Base-by-base conservation (phyloP, 2,113 vertebrate species). In the Cathartes aura region DNA sequence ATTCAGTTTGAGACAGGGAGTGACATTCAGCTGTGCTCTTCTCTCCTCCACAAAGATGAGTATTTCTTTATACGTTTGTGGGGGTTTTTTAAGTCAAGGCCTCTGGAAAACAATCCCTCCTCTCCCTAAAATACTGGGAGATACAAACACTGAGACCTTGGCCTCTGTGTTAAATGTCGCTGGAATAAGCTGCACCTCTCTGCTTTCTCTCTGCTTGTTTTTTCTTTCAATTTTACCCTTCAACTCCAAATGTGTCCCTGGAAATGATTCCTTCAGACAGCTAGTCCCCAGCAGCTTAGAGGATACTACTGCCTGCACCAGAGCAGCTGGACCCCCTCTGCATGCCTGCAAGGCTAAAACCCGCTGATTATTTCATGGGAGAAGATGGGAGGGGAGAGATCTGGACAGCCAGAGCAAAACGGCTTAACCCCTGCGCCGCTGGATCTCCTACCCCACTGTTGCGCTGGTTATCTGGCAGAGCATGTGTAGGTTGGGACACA, bases 221-320 rank as follows among this genome's bases (percentile, higher is more conserved):
- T 84, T 89, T 20, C 64, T 87, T 94, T 85, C 47, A 72, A 8
- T 73, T 76, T 76, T 73, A 76, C n/a, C 80, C 53, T 81, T 92
- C 56, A 43, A 80, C 50, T 92, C 56, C 34, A 45, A 93, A 76
- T 19, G 9, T 71, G 23, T 73, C 53, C 74, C 79, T 93, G 84
- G 87, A 92, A 76, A 70, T 87, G 38, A 96, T 85, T 91, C 75
- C 80, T 93, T 89, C 62, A 91, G 93, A 95, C 85, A 94, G 87
- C 15, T 50, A 62, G 45, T 87, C 76, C 59, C 66, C 81, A 93
- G 55, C 43, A 87, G 73, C 74, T 89, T 80, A 50, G 60, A 82
- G 67, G 63, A 59, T 70, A 50, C 48, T 58, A 71, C 71, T 73
- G 75, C 86, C 70, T 92, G 67, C 62, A 71, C 78, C 91, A 82